These are phyloP conservation scores for Malthinus flaveolus DNA, from an alignment of 2,888 invertebrate genomes.

Conservation along the genomic window DNA sequence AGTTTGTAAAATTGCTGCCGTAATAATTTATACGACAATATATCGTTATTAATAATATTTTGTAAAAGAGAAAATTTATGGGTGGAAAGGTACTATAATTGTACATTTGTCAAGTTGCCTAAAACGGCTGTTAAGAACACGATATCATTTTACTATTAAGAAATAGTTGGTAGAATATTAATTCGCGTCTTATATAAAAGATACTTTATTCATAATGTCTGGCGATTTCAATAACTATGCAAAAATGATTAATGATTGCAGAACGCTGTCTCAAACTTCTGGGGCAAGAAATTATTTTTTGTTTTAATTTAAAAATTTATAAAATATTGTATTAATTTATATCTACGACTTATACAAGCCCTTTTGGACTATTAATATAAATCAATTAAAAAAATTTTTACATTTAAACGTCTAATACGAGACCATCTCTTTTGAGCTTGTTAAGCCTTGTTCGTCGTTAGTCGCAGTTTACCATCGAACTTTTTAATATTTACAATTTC, in stretches of 20 bases:
- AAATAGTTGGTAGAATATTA: slow-evolving; percentile 6
- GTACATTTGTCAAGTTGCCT: no score
- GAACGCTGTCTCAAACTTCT: slow-evolving; percentile 15
- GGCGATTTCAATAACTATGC: slow-evolving; percentile 18
- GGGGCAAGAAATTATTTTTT: slow-evolving; percentile 22
- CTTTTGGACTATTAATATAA: slow-evolving; percentile 6
- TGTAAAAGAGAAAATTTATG: no score
- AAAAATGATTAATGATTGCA: slow-evolving; percentile 22
- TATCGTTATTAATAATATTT: no score
- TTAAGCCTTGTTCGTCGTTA: no score
- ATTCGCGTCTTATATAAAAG: slow-evolving; percentile 12
- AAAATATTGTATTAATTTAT: slow-evolving; percentile 21
- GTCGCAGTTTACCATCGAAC: no score
- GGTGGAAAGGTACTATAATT: no score
- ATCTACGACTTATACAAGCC: slow-evolving; percentile 16
- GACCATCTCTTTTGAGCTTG: no score
- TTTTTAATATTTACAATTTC: no score
- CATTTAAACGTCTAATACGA: no score
- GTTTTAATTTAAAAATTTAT: slow-evolving; percentile 19
- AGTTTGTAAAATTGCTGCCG: background rate
- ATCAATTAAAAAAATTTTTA: background rate
- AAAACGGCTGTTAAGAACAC: no score
- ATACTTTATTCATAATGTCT: slow-evolving; percentile 13
- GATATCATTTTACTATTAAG: background rate
- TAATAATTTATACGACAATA: no score